Conservation (phyloP, 2,113 vertebrate genomes). For the Amazona guildingii region DNA sequence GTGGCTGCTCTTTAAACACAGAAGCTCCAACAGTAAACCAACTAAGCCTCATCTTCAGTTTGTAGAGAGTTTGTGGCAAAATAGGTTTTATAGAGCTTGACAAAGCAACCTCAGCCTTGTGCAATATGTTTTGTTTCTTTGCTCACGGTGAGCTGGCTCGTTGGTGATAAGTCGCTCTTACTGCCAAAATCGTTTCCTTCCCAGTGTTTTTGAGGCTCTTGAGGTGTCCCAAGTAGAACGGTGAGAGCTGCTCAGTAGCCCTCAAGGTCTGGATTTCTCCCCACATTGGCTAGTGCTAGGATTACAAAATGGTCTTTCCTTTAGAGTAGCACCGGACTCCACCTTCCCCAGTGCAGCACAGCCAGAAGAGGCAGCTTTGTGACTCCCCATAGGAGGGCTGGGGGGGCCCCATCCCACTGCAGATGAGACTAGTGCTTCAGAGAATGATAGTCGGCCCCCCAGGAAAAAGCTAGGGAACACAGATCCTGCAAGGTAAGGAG, state of each 20-base stretch:
- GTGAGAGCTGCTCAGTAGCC: background rate
- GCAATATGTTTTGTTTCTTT: background rate
- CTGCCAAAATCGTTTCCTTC: background rate
- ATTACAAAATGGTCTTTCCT: background rate
- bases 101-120: background rate
- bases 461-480: background rate
- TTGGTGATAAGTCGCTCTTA: background rate
- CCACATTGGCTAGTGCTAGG: background rate
- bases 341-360: background rate
- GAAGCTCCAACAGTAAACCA: background rate
- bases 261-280: background rate
- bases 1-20: background rate
- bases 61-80: background rate
- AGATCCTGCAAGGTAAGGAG: accelerated
- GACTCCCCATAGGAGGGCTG: background rate
- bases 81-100: background rate
- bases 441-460: background rate
- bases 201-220: background rate
- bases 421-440: no score
- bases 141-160: background rate
- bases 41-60: background rate
- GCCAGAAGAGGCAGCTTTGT: background rate
- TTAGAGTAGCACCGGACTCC: background rate
- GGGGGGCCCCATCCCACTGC: background rate
- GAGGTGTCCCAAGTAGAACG: background rate